A percentile compares a stretch with the other conserved stretches of the same genome.
These are phyloP conservation scores for Pseudococcus viburni DNA, from an alignment of 2,888 invertebrate species.

Conservation along the genomic window DNA sequence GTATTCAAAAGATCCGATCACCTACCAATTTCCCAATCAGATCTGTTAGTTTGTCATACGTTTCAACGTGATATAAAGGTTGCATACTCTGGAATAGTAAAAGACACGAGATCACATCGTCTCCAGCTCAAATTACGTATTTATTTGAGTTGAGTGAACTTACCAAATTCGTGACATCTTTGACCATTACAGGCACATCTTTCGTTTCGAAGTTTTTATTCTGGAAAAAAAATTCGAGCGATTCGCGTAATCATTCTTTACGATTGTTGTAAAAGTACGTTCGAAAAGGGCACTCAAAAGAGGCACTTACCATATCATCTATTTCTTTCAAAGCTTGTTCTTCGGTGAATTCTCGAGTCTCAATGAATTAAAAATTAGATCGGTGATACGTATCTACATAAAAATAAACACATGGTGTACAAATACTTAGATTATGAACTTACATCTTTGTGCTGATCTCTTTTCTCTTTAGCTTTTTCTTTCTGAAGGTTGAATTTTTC, in stretches of 20 bases:
- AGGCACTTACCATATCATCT: background rate
- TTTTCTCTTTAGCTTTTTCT: background rate
- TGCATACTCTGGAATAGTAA: background rate
- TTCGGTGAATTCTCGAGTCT: background rate
- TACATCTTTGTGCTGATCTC: background rate
- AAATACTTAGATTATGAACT: background rate
- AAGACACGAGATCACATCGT: no score
- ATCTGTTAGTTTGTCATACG: background rate
- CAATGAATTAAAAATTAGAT: background rate
- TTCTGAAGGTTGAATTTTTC: background rate
- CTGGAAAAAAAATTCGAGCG: background rate
- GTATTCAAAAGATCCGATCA: background rate
- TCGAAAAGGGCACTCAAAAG: background rate
- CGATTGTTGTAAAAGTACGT: background rate
- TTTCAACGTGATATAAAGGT: background rate
- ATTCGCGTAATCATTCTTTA: background rate
- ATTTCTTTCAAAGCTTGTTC: background rate
- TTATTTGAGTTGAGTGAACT: background rate
- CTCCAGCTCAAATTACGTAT: no score
- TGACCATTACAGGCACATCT: background rate
- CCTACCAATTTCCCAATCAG: background rate
- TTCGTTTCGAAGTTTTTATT: background rate
- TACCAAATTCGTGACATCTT: constrained; percentile 1
- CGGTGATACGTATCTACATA: no score
- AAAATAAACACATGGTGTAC: background rate